Conservation (phyloP, 2,888 invertebrate genomes). For the Heliconius sara region DNA sequence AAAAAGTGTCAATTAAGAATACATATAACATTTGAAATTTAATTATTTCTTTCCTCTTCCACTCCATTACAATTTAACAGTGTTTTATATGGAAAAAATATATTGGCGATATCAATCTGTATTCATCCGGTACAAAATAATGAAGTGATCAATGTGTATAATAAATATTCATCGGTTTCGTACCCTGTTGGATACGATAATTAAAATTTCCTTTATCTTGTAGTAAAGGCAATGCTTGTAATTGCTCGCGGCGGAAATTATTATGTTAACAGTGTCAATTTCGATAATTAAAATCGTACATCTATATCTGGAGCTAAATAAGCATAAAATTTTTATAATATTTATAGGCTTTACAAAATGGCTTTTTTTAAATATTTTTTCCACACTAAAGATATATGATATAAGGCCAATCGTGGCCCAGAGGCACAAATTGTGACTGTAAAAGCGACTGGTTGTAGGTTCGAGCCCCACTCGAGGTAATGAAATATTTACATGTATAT, state of each 20-base stretch:
- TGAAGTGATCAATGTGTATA: conserved; percentile 22
- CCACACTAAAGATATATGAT: no score
- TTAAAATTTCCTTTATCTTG: conserved; percentile 30
- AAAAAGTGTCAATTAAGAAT: conserved; percentile 21
- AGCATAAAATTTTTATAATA: conserved; percentile 9
- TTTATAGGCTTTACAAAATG: neutral
- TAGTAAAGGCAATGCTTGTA: conserved; percentile 30
- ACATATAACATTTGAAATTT: conserved; percentile 1
- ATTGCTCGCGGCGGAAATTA: conserved; percentile 34
- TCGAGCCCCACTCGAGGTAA: no score
- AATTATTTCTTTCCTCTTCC: conserved; percentile 26
- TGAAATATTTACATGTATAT: no score
- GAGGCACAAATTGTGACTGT: no score
- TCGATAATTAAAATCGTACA: conserved; percentile 24
- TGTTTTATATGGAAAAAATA: conserved; percentile 7
- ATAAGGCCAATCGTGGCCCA: no score
- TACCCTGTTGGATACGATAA: conserved; percentile 27
- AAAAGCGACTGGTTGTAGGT: no score
- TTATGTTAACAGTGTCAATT: conserved; percentile 32
- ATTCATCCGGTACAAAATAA: conserved; percentile 28
- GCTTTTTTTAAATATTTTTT: neutral
- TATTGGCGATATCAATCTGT: conserved; percentile 15
- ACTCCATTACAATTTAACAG: conserved; percentile 22
- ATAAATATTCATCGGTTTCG: conserved; percentile 35
- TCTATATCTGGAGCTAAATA: conserved; percentile 10